Base-by-base conservation (phyloP, 2,797 vertebrate species). In the Dromococcyx pavoninus region DNA sequence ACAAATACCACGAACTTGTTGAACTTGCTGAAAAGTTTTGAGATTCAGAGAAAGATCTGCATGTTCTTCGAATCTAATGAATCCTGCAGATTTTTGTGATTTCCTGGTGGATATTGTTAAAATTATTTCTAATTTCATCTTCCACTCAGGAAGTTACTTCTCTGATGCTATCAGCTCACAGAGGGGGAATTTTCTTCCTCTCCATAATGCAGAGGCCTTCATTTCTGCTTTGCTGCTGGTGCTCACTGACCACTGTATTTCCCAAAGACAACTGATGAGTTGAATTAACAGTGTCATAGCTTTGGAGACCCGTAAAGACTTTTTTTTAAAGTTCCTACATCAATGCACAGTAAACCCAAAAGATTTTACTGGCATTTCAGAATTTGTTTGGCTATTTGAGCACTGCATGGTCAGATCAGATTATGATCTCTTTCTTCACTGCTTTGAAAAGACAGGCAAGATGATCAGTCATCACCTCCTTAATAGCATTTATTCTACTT, bases 61-160 rank as follows among this genome's bases (percentile, higher is more conserved):
- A 1, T 74, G 54, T 91, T 91, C 86, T 83, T 61, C 86, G 81
- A 86, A 86, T 79, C 35, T 71, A 70, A 61, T n/a, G 51, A 74
- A 89, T 94, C 56, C 41, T 86, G 66, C 50, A 88, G 65, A 69
- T 87, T 86, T 76, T 62, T 88, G 83, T 88, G 64, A 72, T 94
- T 94, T 95, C 93, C 91, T 88, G 39, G 39, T 86, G 61, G 48
- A 28, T 80, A 90, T 84, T 92, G 51, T 93, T 94, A 67, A 50
- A 85, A 79, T 78, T 82, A 65, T 93, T 94, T 96, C 94, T 91
- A 78, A 73, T 92, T 94, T 87, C 51, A 88, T 50, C 72, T 96
- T 95, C 86, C 74, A 91, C 18, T 85, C 11, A 74, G 94, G 93
- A 96, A 90, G 27, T 84, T 69, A 88, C 58, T 94, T 5, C 7